Base-by-base conservation (phyloP, 1,140 invertebrate genomes). In the Atta colombica region DNA sequence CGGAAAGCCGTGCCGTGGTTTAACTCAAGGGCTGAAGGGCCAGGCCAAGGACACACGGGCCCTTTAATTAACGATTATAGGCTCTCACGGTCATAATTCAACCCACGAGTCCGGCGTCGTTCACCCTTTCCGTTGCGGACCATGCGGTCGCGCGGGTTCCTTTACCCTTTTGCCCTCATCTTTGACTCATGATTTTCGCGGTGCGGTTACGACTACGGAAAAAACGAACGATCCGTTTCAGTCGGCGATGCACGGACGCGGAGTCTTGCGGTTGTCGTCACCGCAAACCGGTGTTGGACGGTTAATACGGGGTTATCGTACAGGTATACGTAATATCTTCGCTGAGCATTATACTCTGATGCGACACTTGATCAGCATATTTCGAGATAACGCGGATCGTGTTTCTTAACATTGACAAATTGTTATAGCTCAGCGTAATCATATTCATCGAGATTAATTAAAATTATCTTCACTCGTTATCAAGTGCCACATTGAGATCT, bases 11-110 rank as follows among this genome's bases (percentile, higher is more conserved):
- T n/a, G 80, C 55, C 58, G 77, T 51, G 74, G 77, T 60, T 21
- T n/a, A 77, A 51, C 77, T 86, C 53, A 16, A 49, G 66, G 60
- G 55, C 68, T 35, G 31, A 35, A 35, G 31, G 31, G 31, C 31
- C 71, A 58, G 61, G 61, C 28, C 45, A 66, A 28, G 85, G 39
- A 77, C 71, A 55, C 53, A 31, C 68, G 8, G 58, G 72, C 21
- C 51, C 51, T 77, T 87, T 81, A 89, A 89, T 89, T 81, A 89
- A 89, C 88, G 88, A 89, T 89, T 82, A 89, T 89, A 89, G 68
- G 77, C 28, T 77, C 45, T 68, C 65, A 55, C 82, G 77, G 69
- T 89, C 85, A 87, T 87, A 89, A 89, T 61, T 90, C 85, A 90
- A 78, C 63, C 61, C 39, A 61, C 51, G 63, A 69, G 51, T 45